Conservation (phyloP, 1,140 invertebrate species). For the Cataglyphis hispanica region DNA sequence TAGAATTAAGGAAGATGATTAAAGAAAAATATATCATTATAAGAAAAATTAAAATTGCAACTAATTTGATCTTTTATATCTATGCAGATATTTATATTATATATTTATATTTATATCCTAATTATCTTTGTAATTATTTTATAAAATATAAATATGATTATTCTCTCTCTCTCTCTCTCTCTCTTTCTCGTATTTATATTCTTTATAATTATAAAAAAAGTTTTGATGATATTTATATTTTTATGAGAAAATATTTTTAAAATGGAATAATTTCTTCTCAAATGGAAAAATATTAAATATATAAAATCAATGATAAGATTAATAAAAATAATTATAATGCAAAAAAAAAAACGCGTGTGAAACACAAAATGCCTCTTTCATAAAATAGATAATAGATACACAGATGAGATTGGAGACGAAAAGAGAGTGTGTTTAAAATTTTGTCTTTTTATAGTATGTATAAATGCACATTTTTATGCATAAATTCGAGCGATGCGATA, state of each 20-base stretch:
- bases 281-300: too few relatives aligned
- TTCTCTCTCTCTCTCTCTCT: too few relatives aligned
- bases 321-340: neutral
- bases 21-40: too few relatives aligned
- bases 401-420: neutral
- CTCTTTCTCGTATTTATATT: too few relatives aligned
- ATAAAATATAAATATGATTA: too few relatives aligned
- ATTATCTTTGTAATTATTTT: too few relatives aligned
- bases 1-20: too few relatives aligned
- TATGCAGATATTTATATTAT: neutral
- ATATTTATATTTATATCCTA: too few relatives aligned
- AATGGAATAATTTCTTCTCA: neutral
- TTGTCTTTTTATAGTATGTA: slow-evolving; percentile 27
- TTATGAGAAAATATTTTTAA: neutral
- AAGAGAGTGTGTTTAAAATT: neutral
- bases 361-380: neutral
- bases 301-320: neutral
- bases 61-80: slow-evolving; percentile 1
- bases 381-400: neutral
- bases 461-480: neutral
- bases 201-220: neutral
- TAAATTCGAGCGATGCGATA: neutral
- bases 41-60: neutral
- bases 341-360: neutral
- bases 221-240: neutral